Percentiles rank a stretch among this genome's conserved stretches.
Evolutionary conservation across 2,113 vertebrate species (phyloP).

Genomic region (Elephantulus edwardii): DNA sequence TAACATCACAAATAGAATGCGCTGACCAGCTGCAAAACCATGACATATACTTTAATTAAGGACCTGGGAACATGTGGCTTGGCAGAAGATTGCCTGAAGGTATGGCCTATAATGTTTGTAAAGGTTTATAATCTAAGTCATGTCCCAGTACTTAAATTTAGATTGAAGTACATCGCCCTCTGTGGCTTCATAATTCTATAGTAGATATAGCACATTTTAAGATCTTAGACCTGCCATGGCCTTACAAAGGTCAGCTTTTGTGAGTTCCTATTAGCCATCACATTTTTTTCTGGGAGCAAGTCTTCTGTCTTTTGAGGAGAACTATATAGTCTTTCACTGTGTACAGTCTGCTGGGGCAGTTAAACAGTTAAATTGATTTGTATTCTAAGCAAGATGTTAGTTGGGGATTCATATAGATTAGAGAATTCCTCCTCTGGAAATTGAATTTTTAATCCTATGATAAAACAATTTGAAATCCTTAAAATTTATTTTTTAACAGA

Average conservation of each 20-base stretch:
- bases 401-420: background rate
- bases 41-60: conserved; percentile 42
- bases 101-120: background rate
- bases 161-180: background rate
- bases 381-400: background rate
- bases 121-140: background rate
- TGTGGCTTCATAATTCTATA: background rate
- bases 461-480: background rate
- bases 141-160: background rate
- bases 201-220: background rate
- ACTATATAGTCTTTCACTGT: background rate
- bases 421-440: background rate
- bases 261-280: background rate
- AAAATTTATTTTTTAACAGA: background rate
- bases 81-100: background rate
- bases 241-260: background rate
- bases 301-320: background rate
- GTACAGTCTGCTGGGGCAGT: background rate
- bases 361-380: background rate
- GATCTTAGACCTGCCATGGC: background rate
- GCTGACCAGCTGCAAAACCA: background rate
- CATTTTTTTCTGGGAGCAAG: background rate
- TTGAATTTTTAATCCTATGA: background rate
- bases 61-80: background rate
- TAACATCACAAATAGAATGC: background rate